Evolutionary conservation across 2,113 vertebrate genomes (phyloP).

Genomic region (Aegypius monachus): DNA sequence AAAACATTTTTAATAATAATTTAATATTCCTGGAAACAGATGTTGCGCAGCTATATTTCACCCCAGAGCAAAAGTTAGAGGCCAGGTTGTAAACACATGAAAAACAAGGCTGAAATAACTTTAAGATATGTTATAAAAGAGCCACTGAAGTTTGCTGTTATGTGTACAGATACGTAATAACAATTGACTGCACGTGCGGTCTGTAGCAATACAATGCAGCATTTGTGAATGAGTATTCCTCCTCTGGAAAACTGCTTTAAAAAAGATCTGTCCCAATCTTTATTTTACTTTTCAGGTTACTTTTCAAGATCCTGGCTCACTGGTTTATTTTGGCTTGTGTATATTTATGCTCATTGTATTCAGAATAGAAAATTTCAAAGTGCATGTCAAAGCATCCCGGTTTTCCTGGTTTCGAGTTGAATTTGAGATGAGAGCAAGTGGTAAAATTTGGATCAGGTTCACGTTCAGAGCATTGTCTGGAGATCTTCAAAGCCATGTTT

Average conservation of each 20-base stretch:
- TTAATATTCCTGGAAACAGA: conserved; percentile 1
- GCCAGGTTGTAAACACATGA: conserved; percentile 4
- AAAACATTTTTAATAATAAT: conserved; percentile 9
- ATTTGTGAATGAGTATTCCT: background rate
- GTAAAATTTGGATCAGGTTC: conserved; percentile 28
- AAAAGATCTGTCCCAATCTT: background rate
- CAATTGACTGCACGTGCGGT: background rate
- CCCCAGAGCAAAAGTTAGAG: background rate
- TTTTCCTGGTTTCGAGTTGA: conserved; percentile 29
- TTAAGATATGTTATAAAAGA: background rate
- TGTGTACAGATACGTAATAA: background rate
- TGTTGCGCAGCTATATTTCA: background rate
- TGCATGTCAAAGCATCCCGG: background rate
- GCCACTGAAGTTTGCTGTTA: background rate
- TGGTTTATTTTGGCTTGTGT: conserved; percentile 22
- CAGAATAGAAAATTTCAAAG: background rate
- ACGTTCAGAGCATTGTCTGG: background rate
- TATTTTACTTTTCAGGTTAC: background rate
- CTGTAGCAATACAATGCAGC: background rate
- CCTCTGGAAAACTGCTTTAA: background rate
- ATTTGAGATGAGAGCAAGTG: conserved; percentile 21
- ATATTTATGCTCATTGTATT: background rate
- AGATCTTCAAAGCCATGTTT: conserved; percentile 57
- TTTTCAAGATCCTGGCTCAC: background rate
- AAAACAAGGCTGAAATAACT: background rate